Conservation (phyloP, 2,113 vertebrate genomes). For the Sinosuthora webbiana region DNA sequence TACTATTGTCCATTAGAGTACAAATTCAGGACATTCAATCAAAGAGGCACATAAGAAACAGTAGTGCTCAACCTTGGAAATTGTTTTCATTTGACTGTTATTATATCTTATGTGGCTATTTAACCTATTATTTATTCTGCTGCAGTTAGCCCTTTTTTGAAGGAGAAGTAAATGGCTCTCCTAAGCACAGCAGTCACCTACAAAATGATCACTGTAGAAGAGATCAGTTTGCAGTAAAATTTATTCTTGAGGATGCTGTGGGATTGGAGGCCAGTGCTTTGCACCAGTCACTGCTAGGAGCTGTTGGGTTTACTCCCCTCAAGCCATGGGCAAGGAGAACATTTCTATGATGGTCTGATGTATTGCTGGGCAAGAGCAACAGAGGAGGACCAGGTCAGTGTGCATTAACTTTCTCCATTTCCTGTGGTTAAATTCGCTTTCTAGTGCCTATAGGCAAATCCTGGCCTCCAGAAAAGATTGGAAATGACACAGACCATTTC, state of each 20-base stretch:
- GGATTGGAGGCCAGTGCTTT: neutral
- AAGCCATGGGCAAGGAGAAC: neutral
- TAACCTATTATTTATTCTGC: conserved; percentile 22
- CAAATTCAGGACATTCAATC: neutral
- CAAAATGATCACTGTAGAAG: neutral
- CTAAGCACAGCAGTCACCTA: neutral
- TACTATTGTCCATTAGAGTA: neutral
- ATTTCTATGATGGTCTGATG: neutral
- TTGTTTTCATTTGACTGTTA: neutral
- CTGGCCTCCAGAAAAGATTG: neutral
- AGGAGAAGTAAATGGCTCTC: neutral
- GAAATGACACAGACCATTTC: neutral
- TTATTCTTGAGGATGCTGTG: neutral
- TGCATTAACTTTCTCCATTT: neutral
- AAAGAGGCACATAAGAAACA: neutral
- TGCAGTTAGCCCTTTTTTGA: neutral
- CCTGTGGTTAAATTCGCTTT: neutral
- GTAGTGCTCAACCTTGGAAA: neutral
- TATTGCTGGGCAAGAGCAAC: neutral
- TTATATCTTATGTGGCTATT: neutral
- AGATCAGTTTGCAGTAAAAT: neutral
- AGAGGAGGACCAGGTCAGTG: neutral
- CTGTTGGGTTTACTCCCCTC: neutral
- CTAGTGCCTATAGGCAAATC: neutral
- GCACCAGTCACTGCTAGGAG: neutral